Base-by-base conservation (phyloP, 2,113 vertebrate genomes). In the Blennius ocellaris region DNA sequence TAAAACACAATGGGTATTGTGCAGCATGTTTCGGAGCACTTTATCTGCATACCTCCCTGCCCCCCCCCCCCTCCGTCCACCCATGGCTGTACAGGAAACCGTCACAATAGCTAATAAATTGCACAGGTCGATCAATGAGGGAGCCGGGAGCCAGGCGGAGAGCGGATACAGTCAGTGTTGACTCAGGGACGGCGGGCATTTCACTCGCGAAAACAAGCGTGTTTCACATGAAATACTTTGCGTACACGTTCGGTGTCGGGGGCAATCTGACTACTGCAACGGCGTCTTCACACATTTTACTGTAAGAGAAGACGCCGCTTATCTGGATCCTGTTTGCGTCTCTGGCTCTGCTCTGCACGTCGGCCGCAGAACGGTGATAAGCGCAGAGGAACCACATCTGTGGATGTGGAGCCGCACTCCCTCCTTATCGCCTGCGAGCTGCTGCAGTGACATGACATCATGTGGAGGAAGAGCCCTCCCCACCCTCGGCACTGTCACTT, bases 91-190 rank as follows among this genome's bases (percentile, higher is more conserved):
- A 71, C 93, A 94, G 93, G 93, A 95, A 94, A 69, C 90, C 81
- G 89, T 88, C 89, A 94, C 93, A 94, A 94, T 94, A 86, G 87
- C 89, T 93, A 93, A 95, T 94, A 94, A 92, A 93, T 93, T 90
- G 88, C 76, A 48, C 61, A 45, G 45, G 55, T 45, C 76, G 55
- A 93, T 90, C 91, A 87, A 92, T 91, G 85, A 82, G 66, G 65
- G 71, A 79, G 40, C 39, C 48, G 2, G 51, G 53, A 74, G 70
- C 73, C 69, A 57, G 64, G 59, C 61, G 51, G 58, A 12, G 73
- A 70, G 54, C 57, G 69, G 80, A 88, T 77, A 71, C 51, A 58
- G 69, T 78, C 41, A 7, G 48, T 90, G 80, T 93, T 89, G 90
- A 87, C 70, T 50, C 76, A 76, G 65, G 63, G 68, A 82, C n/a